Base-by-base conservation (phyloP, 2,888 invertebrate species). In the Drosophila subquinaria region DNA sequence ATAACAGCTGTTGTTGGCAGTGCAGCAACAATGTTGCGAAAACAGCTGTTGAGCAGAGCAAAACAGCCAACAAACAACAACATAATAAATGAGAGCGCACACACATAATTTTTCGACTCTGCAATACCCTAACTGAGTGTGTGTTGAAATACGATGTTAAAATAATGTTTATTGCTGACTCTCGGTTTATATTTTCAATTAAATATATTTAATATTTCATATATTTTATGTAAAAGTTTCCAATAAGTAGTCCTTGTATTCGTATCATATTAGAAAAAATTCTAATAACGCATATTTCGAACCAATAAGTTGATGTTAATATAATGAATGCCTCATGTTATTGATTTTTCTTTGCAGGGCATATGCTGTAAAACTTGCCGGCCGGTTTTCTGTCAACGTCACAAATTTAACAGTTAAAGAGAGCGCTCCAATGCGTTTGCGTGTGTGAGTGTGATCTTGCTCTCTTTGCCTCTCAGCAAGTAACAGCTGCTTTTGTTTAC, bases 371-470 rank as follows among this genome's bases (percentile, higher is more conserved):
- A 70, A 83, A 89, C 38, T 80, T 60, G 82, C 86, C 90, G 91
- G 89, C 90, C 89, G 89, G 90, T 83, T 79, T 82, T 73, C 67
- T 71, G 87, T 62, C 70, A 79, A 81, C 83, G 85, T 82, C 88
- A 84, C 85, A 73, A 64, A 56, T 67, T 88, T 88, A 88, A 88
- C 85, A 88, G 85, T 82, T 86, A 68, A 84, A 86, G 88, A 84
- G 88, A 69, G 75, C 13, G 40, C 33, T 15, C 15, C 11, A 27
- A 50, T n/a, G 15, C 13, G 15, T 35, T 43, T 17, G 33, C 45
- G 71, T 30, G 40, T 55, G 8, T 52, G 33, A 35, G 60, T 40
- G 45, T 35, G 35, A 69, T 52, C 40, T 61, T 61, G 63, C 74
- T 62, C 83, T 73, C 79, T 75, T 45, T 17, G 30, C 15, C 38